phyloP scores from a whole-genome alignment of 1,140 invertebrate species.

The Aphis craccivora region DNA sequence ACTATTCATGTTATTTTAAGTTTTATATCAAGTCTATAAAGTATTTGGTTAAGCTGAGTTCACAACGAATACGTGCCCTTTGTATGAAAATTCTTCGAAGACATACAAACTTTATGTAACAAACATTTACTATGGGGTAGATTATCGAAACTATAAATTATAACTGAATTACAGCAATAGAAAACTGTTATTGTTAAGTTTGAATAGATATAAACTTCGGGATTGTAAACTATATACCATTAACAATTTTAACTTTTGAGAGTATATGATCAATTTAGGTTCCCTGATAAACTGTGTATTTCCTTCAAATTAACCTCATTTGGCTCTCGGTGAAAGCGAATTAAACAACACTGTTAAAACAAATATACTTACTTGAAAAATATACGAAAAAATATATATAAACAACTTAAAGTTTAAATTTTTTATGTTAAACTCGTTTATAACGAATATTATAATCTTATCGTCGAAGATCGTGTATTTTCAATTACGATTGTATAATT shows the following conservation, averaged over 20 bases:
- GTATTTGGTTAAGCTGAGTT: slow-evolving; percentile 1
- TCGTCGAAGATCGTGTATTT: background rate
- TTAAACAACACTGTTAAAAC: background rate
- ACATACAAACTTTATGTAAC: slow-evolving; percentile 5
- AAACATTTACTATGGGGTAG: background rate
- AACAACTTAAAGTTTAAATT: background rate
- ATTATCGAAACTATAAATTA: slow-evolving; percentile 30
- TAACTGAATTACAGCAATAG: background rate
- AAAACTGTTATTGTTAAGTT: background rate
- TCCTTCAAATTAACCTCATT: background rate
- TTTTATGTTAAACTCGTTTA: background rate
- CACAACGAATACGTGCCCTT: background rate
- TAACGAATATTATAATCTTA: background rate
- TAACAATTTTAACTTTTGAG: background rate
- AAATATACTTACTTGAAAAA: slow-evolving; percentile 5
- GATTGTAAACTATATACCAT: background rate
- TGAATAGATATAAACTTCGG: background rate
- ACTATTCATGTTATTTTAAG: background rate
- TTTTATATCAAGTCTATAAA: slow-evolving; percentile 22
- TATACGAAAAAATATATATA: too few species aligned
- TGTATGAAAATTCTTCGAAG: slow-evolving; percentile 15
- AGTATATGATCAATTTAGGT: background rate
- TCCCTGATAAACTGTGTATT: background rate
- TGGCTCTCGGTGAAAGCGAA: background rate
- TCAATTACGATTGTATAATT: background rate